These are phyloP conservation scores for Peribatodes rhomboidaria DNA, from an alignment of 2,888 invertebrate species.

Conservation along the genomic window DNA sequence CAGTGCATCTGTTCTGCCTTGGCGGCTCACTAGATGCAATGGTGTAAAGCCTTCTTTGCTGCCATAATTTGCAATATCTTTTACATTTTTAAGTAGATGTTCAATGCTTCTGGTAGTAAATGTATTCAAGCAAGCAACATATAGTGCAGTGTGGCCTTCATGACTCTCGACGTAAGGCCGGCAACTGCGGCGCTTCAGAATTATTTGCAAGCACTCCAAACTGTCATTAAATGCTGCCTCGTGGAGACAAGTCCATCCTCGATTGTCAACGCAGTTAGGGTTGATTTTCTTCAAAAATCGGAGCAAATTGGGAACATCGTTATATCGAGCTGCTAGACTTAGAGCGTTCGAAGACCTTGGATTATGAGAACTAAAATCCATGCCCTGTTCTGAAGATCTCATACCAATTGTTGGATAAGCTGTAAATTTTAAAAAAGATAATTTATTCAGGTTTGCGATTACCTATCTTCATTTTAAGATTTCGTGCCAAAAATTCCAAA, in stretches of 20 bases:
- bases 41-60: constrained; percentile 82
- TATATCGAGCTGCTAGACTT: constrained; percentile 77
- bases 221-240: constrained; percentile 81
- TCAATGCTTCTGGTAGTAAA: constrained; percentile 70
- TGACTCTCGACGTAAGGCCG: constrained; percentile 75
- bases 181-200: constrained; percentile 69
- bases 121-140: constrained; percentile 73
- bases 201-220: constrained; percentile 69
- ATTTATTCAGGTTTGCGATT: too few relatives aligned
- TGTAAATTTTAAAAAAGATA: too few relatives aligned
- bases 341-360: constrained; percentile 79
- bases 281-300: constrained; percentile 75
- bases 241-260: constrained; percentile 85
- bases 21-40: constrained; percentile 73
- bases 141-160: constrained; percentile 82
- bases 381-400: constrained; percentile 43
- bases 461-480: too few relatives aligned
- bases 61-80: constrained; percentile 76
- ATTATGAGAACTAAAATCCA: constrained; percentile 85
- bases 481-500: too few relatives aligned
- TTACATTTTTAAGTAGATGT: constrained; percentile 67
- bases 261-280: constrained; percentile 80
- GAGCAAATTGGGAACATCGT: constrained; percentile 68
- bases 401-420: too few relatives aligned
- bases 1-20: constrained; percentile 72